Conservation (phyloP, 2,888 invertebrate genomes). For the Hirtodrosophila histrioides region DNA sequence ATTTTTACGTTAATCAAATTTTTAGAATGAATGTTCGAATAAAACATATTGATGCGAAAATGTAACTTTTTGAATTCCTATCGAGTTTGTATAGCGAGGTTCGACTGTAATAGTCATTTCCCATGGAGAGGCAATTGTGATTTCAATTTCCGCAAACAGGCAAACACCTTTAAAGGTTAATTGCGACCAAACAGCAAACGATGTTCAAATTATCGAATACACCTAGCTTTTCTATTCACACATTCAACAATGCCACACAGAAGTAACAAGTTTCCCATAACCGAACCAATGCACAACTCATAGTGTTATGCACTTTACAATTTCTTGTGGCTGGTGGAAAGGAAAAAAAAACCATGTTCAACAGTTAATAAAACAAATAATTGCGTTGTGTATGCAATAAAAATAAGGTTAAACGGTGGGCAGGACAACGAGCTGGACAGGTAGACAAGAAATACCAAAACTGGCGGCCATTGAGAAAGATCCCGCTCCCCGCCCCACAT, state of each 20-base stretch:
- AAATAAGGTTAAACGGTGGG: slow-evolving; percentile 76
- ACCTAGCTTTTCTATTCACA: slow-evolving; percentile 4
- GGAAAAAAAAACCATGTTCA: slow-evolving; percentile 63
- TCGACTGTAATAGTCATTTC: slow-evolving; percentile 10
- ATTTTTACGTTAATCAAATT: no score
- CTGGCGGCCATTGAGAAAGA: slow-evolving; percentile 63
- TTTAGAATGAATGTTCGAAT: no score
- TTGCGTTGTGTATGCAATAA: slow-evolving; percentile 74
- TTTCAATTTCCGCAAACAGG: slow-evolving; percentile 7
- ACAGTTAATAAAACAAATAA: slow-evolving; percentile 81
- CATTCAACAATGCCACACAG: slow-evolving; percentile 34
- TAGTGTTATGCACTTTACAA: slow-evolving; percentile 72
- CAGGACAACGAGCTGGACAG: slow-evolving; percentile 46
- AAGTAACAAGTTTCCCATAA: slow-evolving; percentile 61
- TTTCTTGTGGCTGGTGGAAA: slow-evolving; percentile 38
- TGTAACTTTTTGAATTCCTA: no score
- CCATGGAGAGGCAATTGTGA: slow-evolving; percentile 16
- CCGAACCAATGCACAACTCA: slow-evolving; percentile 46
- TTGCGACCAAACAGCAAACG: slow-evolving; percentile 19
- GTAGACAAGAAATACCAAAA: slow-evolving; percentile 18
- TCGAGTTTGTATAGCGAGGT: no score
- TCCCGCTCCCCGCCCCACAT: not conserved
- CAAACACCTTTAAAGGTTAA: slow-evolving; percentile 57
- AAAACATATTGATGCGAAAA: no score
- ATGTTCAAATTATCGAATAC: slow-evolving; percentile 28